These are phyloP conservation scores for Hecatera dysodea DNA, from an alignment of 2,888 invertebrate genomes.

Conservation along the genomic window DNA sequence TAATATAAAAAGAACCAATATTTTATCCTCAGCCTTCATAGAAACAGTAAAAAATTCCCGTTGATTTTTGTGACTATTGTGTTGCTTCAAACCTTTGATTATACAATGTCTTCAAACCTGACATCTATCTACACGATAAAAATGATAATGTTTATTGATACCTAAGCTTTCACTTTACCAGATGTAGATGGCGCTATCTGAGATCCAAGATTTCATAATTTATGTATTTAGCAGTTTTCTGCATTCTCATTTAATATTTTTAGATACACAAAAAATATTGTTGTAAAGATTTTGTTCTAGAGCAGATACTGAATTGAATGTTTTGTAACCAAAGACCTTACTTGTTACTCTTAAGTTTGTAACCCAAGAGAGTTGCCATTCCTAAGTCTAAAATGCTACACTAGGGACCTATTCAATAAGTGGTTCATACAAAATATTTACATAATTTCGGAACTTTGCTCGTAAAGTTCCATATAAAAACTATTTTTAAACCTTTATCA, in stretches of 20 bases:
- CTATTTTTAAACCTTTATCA: background rate
- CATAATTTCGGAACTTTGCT: background rate
- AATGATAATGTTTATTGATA: no score
- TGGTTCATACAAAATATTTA: background rate
- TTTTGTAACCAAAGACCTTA: conserved; percentile 21
- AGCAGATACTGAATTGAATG: background rate
- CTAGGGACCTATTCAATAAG: no score
- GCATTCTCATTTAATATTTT: background rate
- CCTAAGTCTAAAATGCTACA: conserved; percentile 19
- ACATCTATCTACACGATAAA: background rate
- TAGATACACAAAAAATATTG: no score
- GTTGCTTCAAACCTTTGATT: no score
- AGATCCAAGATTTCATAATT: no score
- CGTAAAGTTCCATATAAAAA: background rate
- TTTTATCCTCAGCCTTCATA: no score
- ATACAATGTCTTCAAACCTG: no score
- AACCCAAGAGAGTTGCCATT: conserved; percentile 27
- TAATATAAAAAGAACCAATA: no score
- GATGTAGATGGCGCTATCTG: conserved; percentile 11
- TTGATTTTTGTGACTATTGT: no score
- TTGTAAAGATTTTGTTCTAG: no score
- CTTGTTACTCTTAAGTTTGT: no score
- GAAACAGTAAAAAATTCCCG: no score
- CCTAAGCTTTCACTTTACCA: background rate
- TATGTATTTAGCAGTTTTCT: background rate